Percentiles rank a stretch among this genome's conserved stretches.
Conservation (phyloP, 1,140 invertebrate genomes). For the Elysia chlorotica region DNA sequence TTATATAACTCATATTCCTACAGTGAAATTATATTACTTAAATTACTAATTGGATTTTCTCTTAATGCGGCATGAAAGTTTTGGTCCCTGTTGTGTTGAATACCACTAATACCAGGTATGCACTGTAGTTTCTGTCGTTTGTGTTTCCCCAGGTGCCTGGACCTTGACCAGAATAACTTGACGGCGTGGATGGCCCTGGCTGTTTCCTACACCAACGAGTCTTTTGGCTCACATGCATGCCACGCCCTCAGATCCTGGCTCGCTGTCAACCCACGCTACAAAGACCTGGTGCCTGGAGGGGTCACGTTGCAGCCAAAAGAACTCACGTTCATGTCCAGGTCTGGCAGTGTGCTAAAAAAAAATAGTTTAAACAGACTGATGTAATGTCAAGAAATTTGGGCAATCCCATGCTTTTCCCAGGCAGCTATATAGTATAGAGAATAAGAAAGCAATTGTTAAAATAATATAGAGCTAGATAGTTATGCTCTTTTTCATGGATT, state of each 20-base stretch:
- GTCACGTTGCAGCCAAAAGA: constrained; percentile 34
- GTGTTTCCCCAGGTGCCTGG: constrained; percentile 69
- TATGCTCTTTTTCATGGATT: too few species aligned
- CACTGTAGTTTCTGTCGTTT: not conserved
- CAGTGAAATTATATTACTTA: too few species aligned
- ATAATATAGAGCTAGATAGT: too few species aligned
- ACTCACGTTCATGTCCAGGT: constrained; percentile 52
- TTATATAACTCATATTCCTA: too few species aligned
- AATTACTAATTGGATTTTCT: too few species aligned
- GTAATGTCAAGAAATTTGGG: not conserved
- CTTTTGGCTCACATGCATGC: constrained; percentile 66
- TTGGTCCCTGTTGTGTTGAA: not conserved
- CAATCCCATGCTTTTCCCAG: too few species aligned
- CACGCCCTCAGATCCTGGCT: constrained; percentile 76
- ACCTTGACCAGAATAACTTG: constrained; percentile 80
- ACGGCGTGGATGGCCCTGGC: constrained; percentile 87
- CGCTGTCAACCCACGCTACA: constrained; percentile 82
- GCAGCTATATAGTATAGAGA: too few species aligned
- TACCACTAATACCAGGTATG: not conserved
- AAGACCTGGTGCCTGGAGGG: constrained; percentile 68
- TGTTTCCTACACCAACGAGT: constrained; percentile 95
- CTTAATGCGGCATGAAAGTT: not conserved
- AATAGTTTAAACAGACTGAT: not conserved
- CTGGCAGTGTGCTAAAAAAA: constrained; percentile 10
- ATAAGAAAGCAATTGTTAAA: too few species aligned